Base-by-base conservation (phyloP, 2,797 vertebrate genomes). In the Myoxocephalus aenaeus region DNA sequence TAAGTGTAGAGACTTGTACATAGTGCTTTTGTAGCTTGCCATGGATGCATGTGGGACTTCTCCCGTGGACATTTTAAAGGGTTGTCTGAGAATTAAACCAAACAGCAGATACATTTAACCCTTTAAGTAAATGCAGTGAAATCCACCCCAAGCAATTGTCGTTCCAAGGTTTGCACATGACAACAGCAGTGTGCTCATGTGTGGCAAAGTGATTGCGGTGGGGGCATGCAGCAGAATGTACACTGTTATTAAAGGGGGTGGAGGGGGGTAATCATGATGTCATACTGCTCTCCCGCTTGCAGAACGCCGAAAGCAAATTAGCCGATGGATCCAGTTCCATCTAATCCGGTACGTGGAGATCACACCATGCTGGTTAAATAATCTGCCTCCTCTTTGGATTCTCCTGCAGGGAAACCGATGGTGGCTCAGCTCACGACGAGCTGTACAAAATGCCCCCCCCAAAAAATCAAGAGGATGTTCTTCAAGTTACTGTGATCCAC, bases 391-490 rank as follows among this genome's bases (percentile, higher is more conserved):
- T 69, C 64, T 79, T 85, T 70, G 77, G 77, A 87, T 89, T 89
- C 67, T 79, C 90, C 89, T 82, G 85, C 89, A 84, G 85, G 86
- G 87, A 73, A 89, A 89, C 86, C 82, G 77, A 90, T 83, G 81
- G 85, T 58, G 53, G 78, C 86, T 88, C 79, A 57, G 65, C 74
- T 80, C 83, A 29, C 18, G 53, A 79, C 54, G 65, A 77, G 80
- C 87, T 70, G 71, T 65, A 79, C 27, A 70, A 90, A 87, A 86
- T 77, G 82, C 86, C 82, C 66, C 64, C 29, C 11, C 29, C 65
- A 36, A 18, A 40, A 44, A 77, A 75, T 77, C 62, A 71, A 78
- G 81, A 27, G 38, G 59, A 73, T 74, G 63, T 70, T 51, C 73
- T 84, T 42, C 8, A 27, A 77, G 57, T 29, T 13, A 64, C 78